A percentile compares a stretch with the other conserved stretches of the same genome.
These are phyloP conservation scores for Tychaedon coryphoeus DNA, from an alignment of 2,113 vertebrate genomes.

Conservation along the genomic window DNA sequence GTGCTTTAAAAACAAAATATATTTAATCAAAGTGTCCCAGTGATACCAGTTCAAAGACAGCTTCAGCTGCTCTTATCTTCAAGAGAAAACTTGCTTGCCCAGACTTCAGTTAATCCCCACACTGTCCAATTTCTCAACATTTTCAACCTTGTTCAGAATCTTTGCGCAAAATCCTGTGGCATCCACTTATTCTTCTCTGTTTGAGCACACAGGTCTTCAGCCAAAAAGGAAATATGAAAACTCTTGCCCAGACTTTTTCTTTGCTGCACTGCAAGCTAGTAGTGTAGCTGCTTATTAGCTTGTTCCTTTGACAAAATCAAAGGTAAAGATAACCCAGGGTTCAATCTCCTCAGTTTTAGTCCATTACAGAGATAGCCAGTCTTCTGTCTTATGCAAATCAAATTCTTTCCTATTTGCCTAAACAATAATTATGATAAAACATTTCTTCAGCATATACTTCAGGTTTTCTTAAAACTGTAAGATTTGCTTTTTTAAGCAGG, in stretches of 20 bases:
- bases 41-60: conserved; percentile 21
- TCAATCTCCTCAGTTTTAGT: not conserved
- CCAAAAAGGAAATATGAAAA: not conserved
- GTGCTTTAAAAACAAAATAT: not conserved
- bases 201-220: conserved; percentile 1
- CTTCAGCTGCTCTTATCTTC: conserved; percentile 3
- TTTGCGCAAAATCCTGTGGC: not conserved
- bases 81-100: not conserved
- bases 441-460: not conserved
- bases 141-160: not conserved
- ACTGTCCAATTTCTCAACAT: not conserved
- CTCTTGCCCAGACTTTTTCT: not conserved
- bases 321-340: not conserved
- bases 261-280: not conserved
- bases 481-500: not conserved
- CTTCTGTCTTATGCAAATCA: not conserved
- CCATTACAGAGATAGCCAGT: not conserved
- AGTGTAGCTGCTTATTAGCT: not conserved
- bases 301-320: conserved; percentile 15
- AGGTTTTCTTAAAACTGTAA: not conserved
- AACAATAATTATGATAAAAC: not conserved
- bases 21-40: conserved; percentile 32
- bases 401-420: not conserved
- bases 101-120: conserved; percentile 11
- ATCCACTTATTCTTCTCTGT: not conserved